These are phyloP conservation scores for Xiphophorus couchianus DNA, from an alignment of 2,113 vertebrate genomes.

Conservation along the genomic window DNA sequence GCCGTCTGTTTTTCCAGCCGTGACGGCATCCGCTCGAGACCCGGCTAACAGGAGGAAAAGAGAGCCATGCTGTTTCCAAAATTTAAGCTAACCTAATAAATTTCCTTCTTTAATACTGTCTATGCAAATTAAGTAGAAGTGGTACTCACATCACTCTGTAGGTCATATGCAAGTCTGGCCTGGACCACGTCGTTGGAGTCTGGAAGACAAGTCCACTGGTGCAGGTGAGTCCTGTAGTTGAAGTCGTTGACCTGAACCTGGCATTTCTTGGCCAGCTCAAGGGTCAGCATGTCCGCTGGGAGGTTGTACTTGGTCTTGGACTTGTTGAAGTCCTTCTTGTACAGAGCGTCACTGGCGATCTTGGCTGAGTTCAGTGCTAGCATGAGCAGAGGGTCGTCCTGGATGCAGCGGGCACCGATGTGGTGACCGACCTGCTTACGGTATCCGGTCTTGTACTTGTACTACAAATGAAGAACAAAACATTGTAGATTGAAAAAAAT, in stretches of 20 bases:
- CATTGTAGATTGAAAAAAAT: neutral
- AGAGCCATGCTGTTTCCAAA: too few relatives aligned
- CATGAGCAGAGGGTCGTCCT: conserved; percentile 86
- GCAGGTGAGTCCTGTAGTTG: conserved; percentile 85
- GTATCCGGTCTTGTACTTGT: conserved; percentile 84
- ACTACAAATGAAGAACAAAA: conserved; percentile 37
- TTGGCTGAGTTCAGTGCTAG: conserved; percentile 87
- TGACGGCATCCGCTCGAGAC: too few relatives aligned
- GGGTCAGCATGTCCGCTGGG: conserved; percentile 85
- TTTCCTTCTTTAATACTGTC: too few relatives aligned
- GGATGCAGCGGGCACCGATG: conserved; percentile 81
- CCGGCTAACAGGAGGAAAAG: too few relatives aligned
- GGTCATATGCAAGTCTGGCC: conserved; percentile 79
- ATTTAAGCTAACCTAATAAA: too few relatives aligned
- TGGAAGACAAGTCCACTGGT: conserved; percentile 89
- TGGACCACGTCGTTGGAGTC: conserved; percentile 88
- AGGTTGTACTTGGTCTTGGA: conserved; percentile 85
- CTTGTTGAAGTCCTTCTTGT: conserved; percentile 90
- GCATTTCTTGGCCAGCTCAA: conserved; percentile 86
- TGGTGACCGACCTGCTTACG: conserved; percentile 87
- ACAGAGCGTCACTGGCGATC: conserved; percentile 87
- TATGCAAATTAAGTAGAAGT: too few relatives aligned
- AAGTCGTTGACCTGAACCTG: conserved; percentile 86
- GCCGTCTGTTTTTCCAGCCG: too few relatives aligned
- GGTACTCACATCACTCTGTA: conserved; percentile 68